Base-by-base conservation (phyloP, 2,888 invertebrate species). In the Phania funesta region DNA sequence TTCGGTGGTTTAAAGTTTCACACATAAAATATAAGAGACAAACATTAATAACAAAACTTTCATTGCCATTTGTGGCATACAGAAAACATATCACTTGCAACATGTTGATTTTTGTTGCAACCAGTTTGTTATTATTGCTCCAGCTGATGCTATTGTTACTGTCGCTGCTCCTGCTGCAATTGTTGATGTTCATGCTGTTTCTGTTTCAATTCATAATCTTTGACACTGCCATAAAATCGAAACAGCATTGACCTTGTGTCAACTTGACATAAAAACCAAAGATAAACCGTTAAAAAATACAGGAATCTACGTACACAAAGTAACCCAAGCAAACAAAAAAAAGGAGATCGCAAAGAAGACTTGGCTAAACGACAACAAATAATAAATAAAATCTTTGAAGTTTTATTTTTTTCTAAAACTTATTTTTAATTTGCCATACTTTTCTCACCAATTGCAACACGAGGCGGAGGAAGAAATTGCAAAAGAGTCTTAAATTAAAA, bases 211-310 rank as follows among this genome's bases (percentile, higher is more conserved):
- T 65, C 29, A 73, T 62, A 77, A 77, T 73, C 81, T 74, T 77
- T 77, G 81, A 77, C 73, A 68, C 73, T 62, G 78, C 64, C 68
- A 81, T 20, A 62, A 68, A 70, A 78, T 70, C 52, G 74, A 78
- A 82, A 82, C 74, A 82, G 18, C 77, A 82, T 78, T 82, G 82
- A 82, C 82, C 82, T 73, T 78, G 74, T 70, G 82, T 78, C 74
- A 82, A 74, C 38, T 62, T 78, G 64, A 70, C 68, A 74, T 68
- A 81, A 35, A 77, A 81, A 24, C n/a, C 29, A 50, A 11, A 52
- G 74, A 62, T 52, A 24, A 68, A 67, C 80, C 80, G 74, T 70
- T 70, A 56, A 75, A 70, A 8, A 56, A 32, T 22, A 54, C 38
- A 65, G 13, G n/a, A 48, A 52, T 20, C 3, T 22, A 50, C 16